Base-by-base conservation (phyloP, 2,888 invertebrate species). In the Scaptomyza caliginosa region DNA sequence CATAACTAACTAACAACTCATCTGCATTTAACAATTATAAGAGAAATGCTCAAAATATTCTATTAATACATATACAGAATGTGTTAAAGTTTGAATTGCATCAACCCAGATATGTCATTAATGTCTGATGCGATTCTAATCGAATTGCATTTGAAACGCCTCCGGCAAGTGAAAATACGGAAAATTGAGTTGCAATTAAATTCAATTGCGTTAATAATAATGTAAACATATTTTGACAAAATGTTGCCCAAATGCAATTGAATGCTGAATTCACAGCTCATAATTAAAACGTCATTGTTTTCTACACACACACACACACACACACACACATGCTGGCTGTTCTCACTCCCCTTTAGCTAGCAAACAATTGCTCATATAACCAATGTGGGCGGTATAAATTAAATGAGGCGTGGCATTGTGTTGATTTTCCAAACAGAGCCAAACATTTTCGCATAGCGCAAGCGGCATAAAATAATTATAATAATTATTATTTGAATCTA, bases 271-370 rank as follows among this genome's bases (percentile, higher is more conserved):
- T 52, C 55, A 42, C 43, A 40, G 68, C 50, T 45, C 66, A 68
- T 79, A 79, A 78, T 79, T 75, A 72, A 72, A 73, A 49, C 59
- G 56, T 56, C 51, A 72, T 77, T 75, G 76, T 75, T 69, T 58
- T 38, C 50, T n/a, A 43, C 13, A 23, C 42, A 48, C 16, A 30
- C n/a, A 19, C 24, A 40, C 23, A 39, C 26, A 54, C 45, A 51
- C 24, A 38, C 39, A 36, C 23, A 8, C n/a, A 36, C 5, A 48
- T 24, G 24, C 10, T n/a, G n/a, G n/a, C n/a, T n/a, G n/a, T n/a
- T n/a, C n/a, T n/a, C n/a, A 1, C 10, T n/a, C 4, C 19, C n/a
- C n/a, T 8, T 28, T 10, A n/a, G 26, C n/a, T 30, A 28, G 45
- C 16, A 46, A 16, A 32, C 36, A 45, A 26, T 16, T 34, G 32